Evolutionary conservation across 2,113 vertebrate genomes (phyloP).

Genomic region (Steatornis caripensis): DNA sequence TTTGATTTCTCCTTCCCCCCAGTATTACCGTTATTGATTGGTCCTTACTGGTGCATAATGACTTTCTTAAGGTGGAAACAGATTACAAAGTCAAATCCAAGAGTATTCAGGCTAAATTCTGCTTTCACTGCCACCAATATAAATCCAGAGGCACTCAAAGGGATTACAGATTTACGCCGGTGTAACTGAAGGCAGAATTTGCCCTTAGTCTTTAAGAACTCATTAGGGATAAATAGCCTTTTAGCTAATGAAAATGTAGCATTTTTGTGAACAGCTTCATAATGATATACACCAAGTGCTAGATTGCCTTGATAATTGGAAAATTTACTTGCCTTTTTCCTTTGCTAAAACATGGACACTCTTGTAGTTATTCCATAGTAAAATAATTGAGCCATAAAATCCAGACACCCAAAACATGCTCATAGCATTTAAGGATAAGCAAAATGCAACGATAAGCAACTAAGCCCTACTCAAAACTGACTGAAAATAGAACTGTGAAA

Average conservation of each 20-base stretch:
- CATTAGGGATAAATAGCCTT: constrained; percentile 63
- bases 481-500: neutral
- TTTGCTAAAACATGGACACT: neutral
- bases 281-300: constrained; percentile 30
- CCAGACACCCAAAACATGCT: neutral
- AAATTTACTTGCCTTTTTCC: constrained; percentile 44
- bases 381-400: constrained; percentile 44
- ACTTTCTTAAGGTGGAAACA: neutral
- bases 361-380: neutral
- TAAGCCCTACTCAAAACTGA: neutral
- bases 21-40: constrained; percentile 23
- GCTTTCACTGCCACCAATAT: neutral
- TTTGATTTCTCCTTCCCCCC: constrained; percentile 36
- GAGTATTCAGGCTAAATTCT: neutral
- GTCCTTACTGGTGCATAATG: constrained; percentile 40
- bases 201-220: constrained; percentile 18
- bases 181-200: constrained; percentile 33
- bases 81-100: constrained; percentile 21
- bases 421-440: neutral
- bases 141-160: neutral
- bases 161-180: neutral
- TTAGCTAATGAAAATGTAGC: constrained; percentile 44
- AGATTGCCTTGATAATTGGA: constrained; percentile 43
- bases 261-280: constrained; percentile 39
- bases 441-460: neutral